phyloP scores from a whole-genome alignment of 1,140 invertebrate species.

The Sminthurides bifidus region DNA sequence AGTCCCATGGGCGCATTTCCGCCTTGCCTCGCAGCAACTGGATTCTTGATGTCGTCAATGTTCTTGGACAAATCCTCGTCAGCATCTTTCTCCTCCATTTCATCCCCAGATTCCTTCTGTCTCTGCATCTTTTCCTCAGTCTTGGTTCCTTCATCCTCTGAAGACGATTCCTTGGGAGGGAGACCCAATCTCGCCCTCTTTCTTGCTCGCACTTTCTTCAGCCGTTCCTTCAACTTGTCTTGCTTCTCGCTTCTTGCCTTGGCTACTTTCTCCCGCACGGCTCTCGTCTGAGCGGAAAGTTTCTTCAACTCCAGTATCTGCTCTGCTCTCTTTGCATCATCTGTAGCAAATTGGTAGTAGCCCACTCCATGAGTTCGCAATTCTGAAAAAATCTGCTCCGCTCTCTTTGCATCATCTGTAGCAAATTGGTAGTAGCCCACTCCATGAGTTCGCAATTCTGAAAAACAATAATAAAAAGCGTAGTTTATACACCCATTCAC shows the following conservation, averaged over 20 bases:
- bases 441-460: constrained; percentile 75
- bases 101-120: constrained; percentile 1
- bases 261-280: constrained; percentile 51
- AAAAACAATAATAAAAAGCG: constrained; percentile 21
- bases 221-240: constrained; percentile 54
- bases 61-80: constrained; percentile 1
- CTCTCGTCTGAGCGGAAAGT: constrained; percentile 55
- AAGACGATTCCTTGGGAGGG: constrained; percentile 40
- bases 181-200: constrained; percentile 62
- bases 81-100: background rate
- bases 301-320: constrained; percentile 64
- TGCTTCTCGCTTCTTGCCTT: constrained; percentile 52
- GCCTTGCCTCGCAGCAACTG: background rate
- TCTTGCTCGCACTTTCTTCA: constrained; percentile 63
- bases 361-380: constrained; percentile 75
- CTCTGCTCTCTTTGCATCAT: constrained; percentile 57
- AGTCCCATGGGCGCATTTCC: constrained; percentile 35
- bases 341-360: constrained; percentile 75
- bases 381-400: constrained; percentile 61
- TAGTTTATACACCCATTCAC: background rate
- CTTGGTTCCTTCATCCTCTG: constrained; percentile 12
- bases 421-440: constrained; percentile 81
- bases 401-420: constrained; percentile 61
- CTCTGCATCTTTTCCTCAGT: constrained; percentile 10
- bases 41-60: background rate